Percentiles rank a stretch among this genome's conserved stretches.
Evolutionary conservation across 2,888 invertebrate genomes (phyloP).

Genomic region (Fabriciana adippe): DNA sequence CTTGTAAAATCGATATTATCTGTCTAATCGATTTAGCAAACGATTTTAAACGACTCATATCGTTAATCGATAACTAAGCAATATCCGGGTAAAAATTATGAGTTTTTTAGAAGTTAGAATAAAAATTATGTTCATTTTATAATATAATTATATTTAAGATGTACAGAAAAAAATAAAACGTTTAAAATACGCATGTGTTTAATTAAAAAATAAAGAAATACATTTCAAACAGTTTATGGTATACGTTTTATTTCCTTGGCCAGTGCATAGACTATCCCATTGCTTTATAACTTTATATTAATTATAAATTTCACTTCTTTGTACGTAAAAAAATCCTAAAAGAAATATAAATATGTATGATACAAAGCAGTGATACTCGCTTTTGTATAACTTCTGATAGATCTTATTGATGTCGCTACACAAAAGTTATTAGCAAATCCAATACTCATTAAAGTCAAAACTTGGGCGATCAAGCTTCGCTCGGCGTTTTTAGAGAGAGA

Average conservation of each 20-base stretch:
- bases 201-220: slow-evolving; percentile 36
- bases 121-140: slow-evolving; percentile 11
- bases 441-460: too few relatives aligned
- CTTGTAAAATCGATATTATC: slow-evolving; percentile 1
- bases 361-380: too few relatives aligned
- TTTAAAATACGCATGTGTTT: slow-evolving; percentile 37
- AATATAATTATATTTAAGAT: slow-evolving; percentile 26
- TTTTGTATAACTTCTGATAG: too few relatives aligned
- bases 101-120: slow-evolving; percentile 2
- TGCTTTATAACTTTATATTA: slow-evolving; percentile 1
- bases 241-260: slow-evolving; percentile 53
- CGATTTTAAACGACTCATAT: background rate
- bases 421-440: too few relatives aligned
- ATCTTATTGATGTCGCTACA: too few relatives aligned
- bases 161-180: slow-evolving; percentile 38
- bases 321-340: too few relatives aligned
- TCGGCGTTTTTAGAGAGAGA: too few relatives aligned
- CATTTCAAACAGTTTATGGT: slow-evolving; percentile 14
- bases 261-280: slow-evolving; percentile 52
- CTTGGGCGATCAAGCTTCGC: too few relatives aligned
- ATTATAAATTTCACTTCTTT: background rate
- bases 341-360: too few relatives aligned
- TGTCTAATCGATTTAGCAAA: slow-evolving; percentile 5
- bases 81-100: slow-evolving; percentile 6
- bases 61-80: too few relatives aligned